phyloP scores from a whole-genome alignment of 2,797 vertebrate species.

The Centropyge bicolor region DNA sequence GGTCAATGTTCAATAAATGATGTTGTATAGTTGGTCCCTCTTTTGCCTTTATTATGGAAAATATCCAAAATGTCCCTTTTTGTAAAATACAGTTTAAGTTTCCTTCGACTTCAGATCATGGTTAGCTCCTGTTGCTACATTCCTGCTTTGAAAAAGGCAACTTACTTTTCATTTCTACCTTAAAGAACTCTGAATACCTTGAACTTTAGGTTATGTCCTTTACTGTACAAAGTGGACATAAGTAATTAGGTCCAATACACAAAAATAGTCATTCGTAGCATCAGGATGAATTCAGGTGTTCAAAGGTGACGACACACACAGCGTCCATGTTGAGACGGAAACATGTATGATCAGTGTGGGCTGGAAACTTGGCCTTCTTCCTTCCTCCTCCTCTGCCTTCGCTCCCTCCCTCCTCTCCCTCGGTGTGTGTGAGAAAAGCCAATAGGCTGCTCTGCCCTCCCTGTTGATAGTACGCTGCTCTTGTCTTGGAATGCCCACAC shows the following conservation, averaged over 20 bases:
- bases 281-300: slow-evolving; percentile 4
- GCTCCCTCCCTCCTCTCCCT: slow-evolving; percentile 3
- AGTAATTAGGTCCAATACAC: not conserved
- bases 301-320: not conserved
- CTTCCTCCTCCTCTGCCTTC: not conserved
- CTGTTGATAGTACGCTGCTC: slow-evolving; percentile 60
- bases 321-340: not conserved
- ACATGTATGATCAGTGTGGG: not conserved
- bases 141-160: not conserved
- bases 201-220: not conserved
- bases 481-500: slow-evolving; percentile 72
- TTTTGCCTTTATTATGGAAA: no score
- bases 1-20: not conserved
- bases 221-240: not conserved
- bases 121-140: not conserved
- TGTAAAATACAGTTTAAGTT: no score
- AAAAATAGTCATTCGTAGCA: not conserved
- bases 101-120: not conserved
- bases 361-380: not conserved
- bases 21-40: not conserved
- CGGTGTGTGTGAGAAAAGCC: slow-evolving; percentile 65
- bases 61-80: no score
- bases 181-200: not conserved
- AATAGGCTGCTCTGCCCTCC: slow-evolving; percentile 53
- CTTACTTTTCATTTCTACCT: no score